Base-by-base conservation (phyloP, 2,797 vertebrate genomes). In the Sternarchorhynchus goeldii region DNA sequence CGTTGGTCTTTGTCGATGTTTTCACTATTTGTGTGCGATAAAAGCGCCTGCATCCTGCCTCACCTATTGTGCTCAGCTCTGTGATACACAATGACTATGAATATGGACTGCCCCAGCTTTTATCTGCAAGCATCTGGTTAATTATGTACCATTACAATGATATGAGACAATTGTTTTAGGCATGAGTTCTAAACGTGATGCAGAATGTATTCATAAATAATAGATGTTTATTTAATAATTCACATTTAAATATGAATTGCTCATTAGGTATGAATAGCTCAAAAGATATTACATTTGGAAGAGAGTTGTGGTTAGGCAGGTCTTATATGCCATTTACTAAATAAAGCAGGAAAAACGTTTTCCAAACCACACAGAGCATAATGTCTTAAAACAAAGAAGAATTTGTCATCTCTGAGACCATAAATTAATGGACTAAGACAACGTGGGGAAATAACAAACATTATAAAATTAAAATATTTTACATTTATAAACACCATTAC, bases 361-460 rank as follows among this genome's bases (percentile, higher is more conserved):
- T 56, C 21, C 7, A 56, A 36, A 58, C 78, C 66, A 66, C 75
- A 83, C 45, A 78, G 17, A 10, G 62, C 75, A 67, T 81, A 67
- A 78, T 75, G 62, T 68, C 6, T 75, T 6, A 83, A 60, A 75
- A 59, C 66, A 14, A 39, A 5, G 50, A 45, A 81, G 83, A 91
- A 90, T 1, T 29, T 83, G 1, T 90, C 76, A 78, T 92, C 89
- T 21, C 90, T 85, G 3, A 91, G 73, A n/a, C 90, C 90, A 81
- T 92, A 91, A 75, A 91, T 85, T n/a, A 93, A 83, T 53, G 90
- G 89, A 82, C 88, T 90, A 50, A 91, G 65, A 82, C 89, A 88
- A 59, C 84, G 82, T 4, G 90, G 88, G 5, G 63, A 65, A 41
- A 91, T 85, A 70, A 25, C 31, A 36, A 91, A 90, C 3, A 31